Base-by-base conservation (phyloP, 2,113 vertebrate species). In the Callospermophilus lateralis region DNA sequence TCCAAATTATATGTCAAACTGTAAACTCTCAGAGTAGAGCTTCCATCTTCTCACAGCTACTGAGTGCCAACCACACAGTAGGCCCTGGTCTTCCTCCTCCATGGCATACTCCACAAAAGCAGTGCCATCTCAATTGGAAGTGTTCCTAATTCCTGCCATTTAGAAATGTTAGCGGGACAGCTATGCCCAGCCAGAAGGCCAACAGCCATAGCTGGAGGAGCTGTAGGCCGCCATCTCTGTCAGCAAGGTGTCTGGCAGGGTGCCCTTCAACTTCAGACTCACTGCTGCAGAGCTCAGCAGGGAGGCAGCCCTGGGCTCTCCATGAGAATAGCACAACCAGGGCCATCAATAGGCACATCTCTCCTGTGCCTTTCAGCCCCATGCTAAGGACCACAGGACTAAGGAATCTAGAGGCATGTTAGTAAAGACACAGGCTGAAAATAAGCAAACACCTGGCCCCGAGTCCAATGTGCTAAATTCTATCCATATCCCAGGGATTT, bases 341-440 rank as follows among this genome's bases (percentile, higher is more conserved):
- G 4, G 30, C 73, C 67, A 45, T 26, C 5, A 30, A 42, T 26
- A 13, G 17, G 6, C 8, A 22, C 22, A 22, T 9, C 5, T 0
- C 53, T 10, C 67, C 78, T 1, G 55, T 1, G 26, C 72, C 30
- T 58, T 58, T 19, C 2, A 16, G 80, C 0, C 0, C 86, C 34
- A 4, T 8, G 19, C 67, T 22, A 7, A 20, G 24, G 67, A 3
- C 3, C 8, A 17, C n/a, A 61, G 11, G 30, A n/a, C 13, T 2
- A 63, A 0, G 30, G 32, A 15, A 34, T 12, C 6, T 0, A 65
- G 42, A 93, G 37, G 37, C 11, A 13, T 0, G 9, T n/a, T 15
- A 42, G 63, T 17, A 6, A 55, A 74, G 34, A 65, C 3, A 37
- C 0, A 4, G 20, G 53, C n/a, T 72, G 5, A 34, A 10, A 34